Base-by-base conservation (phyloP, 2,113 vertebrate species). In the Chauna torquata region DNA sequence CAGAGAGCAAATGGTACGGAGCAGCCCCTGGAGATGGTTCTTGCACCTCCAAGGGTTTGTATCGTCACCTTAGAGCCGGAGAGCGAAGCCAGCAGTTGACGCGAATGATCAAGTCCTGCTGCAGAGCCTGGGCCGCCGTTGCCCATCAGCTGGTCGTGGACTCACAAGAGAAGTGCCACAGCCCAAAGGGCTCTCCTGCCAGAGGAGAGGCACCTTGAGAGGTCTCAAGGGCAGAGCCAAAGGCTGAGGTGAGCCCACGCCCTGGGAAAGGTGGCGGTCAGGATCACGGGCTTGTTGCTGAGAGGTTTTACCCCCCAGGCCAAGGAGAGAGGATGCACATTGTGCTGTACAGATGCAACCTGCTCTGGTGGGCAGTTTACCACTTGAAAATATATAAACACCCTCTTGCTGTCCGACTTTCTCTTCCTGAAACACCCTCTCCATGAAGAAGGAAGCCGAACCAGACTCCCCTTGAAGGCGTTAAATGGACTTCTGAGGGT, bases 401-500 rank as follows among this genome's bases (percentile, higher is more conserved):
- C 19, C 8, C 20, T 28, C 23, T 32, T n/a, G n/a, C n/a, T n/a
- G n/a, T 24, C 16, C 28, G 8, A 76, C 86, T 64, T 68, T 84
- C 38, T 72, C 47, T 82, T 27, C 32, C n/a, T 64, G 23, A 55
- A 13, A 13, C 36, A 32, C 34, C 83, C 57, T 84, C 82, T 25
- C 28, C 24, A 12, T 14, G 32, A 9, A 22, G 86, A 22, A 93
- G 34, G 42, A 77, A 69, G 28, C 36, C 30, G 69, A 95, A 93
- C 49, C 82, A 88, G 79, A 86, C 54, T 94, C 28, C 27, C 44
- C 32, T 42, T 36, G 76, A 89, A 82, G 89, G 83, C 71, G 49
- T 62, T 76, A 93, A 86, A 88, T 61, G 49, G 85, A 65, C 72
- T 95, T 95, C 86, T 58, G 62, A 72, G 52, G 74, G 52, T 77